A percentile compares a stretch with the other conserved stretches of the same genome.
These are phyloP conservation scores for Indri indri DNA, from an alignment of 2,113 vertebrate species.

Conservation along the genomic window DNA sequence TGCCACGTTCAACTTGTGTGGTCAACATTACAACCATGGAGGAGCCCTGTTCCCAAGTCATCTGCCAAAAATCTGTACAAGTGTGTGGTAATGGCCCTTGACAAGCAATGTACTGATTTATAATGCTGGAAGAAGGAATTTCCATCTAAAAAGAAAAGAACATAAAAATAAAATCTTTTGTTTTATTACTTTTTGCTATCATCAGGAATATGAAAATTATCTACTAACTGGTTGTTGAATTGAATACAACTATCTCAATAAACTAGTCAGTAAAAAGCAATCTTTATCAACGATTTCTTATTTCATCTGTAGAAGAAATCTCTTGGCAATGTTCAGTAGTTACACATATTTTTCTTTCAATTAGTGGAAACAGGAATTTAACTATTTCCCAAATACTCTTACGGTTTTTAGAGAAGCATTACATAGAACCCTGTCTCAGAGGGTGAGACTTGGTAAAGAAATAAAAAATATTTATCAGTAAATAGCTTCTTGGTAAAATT, in stretches of 20 bases:
- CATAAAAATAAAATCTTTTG: not conserved
- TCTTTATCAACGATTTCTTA: constrained; percentile 33
- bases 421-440: not conserved
- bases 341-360: not conserved
- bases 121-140: constrained; percentile 97
- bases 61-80: constrained; percentile 98
- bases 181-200: constrained; percentile 7
- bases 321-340: not conserved
- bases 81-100: constrained; percentile 98
- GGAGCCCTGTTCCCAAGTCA: constrained; percentile 98
- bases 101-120: constrained; percentile 98
- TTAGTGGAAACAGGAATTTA: constrained; percentile 12
- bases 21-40: constrained; percentile 99
- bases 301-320: constrained; percentile 27
- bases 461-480: not conserved
- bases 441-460: not conserved
- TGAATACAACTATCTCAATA: constrained; percentile 18
- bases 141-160: constrained; percentile 91
- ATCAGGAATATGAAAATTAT: constrained; percentile 18
- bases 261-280: constrained; percentile 38
- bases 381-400: constrained; percentile 25
- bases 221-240: not conserved
- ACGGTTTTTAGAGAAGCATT: not conserved
- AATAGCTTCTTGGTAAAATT: constrained; percentile 20
- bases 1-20: constrained; percentile 96